Evolutionary conservation across 2,113 vertebrate species (phyloP), one percentile per base, ranked within the genome.

Genomic region (Zosterops japonicus): DNA sequence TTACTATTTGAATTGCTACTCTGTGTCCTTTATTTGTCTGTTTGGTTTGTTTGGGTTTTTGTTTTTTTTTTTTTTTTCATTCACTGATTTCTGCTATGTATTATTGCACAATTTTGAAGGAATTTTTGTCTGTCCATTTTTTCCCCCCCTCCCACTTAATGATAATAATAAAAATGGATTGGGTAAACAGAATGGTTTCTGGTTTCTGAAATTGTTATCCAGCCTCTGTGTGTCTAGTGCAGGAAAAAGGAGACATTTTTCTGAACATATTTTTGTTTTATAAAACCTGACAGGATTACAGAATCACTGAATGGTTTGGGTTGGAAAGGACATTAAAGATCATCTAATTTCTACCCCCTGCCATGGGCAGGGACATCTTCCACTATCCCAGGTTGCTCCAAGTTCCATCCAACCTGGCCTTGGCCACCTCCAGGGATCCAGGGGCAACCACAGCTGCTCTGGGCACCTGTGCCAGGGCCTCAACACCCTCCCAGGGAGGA

Each of bases 91-190:
- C 92, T 96, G 97, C 96, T 96, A 65, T 93, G 94, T 96, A 42
- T 97, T 96, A 96, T 97, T 96, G 96, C 97, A 98, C 97, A 98
- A 83, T 83, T 96, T 97, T 92, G 95, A 97, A 96, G 96, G 85
- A 97, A 52, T 95, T 93, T 96, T 97, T 96, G 96, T 97, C 96
- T 97, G 97, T 97, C 94, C 89, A 4, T 70, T 81, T 71, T 95
- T 95, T 94, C 93, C 63, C 8, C 76, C 91, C 65, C 93, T 95
- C 65, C 93, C 96, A 97, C 87, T 94, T 96, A 97, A 96, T 97
- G 97, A 95, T 95, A 83, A 97, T 92, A 94, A 96, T 95, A 97
- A 97, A 96, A 96, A 80, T 42, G 89, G 95, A 97, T 91, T 95
- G 97, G 93, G 94, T 97, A 91, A 97, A 96, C 76, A 85, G 96